These are phyloP conservation scores for Ceyx margarethae DNA, from an alignment of 2,113 vertebrate species.

Conservation along the genomic window DNA sequence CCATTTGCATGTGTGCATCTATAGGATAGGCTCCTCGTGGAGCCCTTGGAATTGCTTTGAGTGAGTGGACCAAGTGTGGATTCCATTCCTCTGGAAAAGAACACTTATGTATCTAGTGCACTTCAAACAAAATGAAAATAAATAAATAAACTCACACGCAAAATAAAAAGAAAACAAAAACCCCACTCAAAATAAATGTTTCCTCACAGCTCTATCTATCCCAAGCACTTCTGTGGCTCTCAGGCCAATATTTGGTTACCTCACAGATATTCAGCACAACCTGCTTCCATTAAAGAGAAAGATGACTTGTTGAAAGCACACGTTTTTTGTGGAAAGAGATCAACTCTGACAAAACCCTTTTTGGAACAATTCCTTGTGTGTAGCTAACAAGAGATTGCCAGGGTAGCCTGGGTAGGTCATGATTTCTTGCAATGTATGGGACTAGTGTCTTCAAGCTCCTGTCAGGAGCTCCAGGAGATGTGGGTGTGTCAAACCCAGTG, in stretches of 20 bases:
- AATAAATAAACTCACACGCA: fast-evolving
- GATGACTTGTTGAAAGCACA: background rate
- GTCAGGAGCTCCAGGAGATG: background rate
- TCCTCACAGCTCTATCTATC: background rate
- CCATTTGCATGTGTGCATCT: background rate
- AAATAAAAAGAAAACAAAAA: background rate
- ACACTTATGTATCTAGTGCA: background rate
- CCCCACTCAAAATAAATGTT: too few species aligned
- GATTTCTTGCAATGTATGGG: fast-evolving
- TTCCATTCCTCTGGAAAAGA: background rate
- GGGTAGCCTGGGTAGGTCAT: background rate
- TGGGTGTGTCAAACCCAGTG: background rate
- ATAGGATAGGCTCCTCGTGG: background rate
- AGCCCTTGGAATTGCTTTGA: background rate
- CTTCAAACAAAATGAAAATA: background rate
- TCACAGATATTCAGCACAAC: background rate
- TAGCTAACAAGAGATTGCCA: background rate
- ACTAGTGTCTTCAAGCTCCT: background rate
- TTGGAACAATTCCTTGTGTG: background rate
- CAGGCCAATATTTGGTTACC: background rate
- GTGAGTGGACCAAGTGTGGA: background rate
- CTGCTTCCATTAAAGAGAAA: background rate
- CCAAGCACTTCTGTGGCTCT: background rate
- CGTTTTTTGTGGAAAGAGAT: background rate
- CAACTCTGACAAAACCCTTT: background rate